Evolutionary conservation across 2,797 vertebrate genomes (phyloP), one percentile per base, ranked within the genome.

Genomic region (Characodon lateralis): DNA sequence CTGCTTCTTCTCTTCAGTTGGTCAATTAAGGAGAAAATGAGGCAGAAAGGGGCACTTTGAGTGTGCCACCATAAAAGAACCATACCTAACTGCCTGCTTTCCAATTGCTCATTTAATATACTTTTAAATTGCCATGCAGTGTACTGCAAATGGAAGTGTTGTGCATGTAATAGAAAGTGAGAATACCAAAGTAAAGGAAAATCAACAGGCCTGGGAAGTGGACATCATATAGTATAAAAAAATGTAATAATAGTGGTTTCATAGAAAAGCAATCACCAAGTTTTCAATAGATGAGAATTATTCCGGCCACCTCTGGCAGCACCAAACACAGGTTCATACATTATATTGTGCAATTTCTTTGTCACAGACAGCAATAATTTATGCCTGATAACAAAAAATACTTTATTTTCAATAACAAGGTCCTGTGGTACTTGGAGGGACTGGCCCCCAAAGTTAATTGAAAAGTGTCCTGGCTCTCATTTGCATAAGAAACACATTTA

Each of bases 401-500:
- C 85, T 89, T 84, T 88, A 88, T 94, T 93, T 93, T 88, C 85
- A 92, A 93, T 88, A 92, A 93, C 90, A 93, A 92, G 89, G 88
- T 87, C 83, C 76, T 85, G 79, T 70, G 73, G 87, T 86, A 89
- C 87, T 92, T 89, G 88, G 84, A 93, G 88, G 84, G 83, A 91
- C 91, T 92, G 91, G 85, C 86, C 91, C 93, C 93, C 90, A 93
- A 93, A 92, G 88, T 95, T 94, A 95, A 95, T 95, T 95, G 92
- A 95, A 95, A 95, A 94, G 91, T 93, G 92, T 93, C 94, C 89
- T 81, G 89, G 86, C 28, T 91, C 91, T 94, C 83, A 95, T 95
- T 95, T 95, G 93, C 95, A 95, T 95, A 92, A 94, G 92, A 94
- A 94, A 94, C 92, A 90, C 91, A 95, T 96, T 95, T 94, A 94